A percentile compares a stretch with the other conserved stretches of the same genome.
These are phyloP conservation scores for Bombyx mandarina DNA, from an alignment of 1,140 invertebrate species.

Conservation along the genomic window DNA sequence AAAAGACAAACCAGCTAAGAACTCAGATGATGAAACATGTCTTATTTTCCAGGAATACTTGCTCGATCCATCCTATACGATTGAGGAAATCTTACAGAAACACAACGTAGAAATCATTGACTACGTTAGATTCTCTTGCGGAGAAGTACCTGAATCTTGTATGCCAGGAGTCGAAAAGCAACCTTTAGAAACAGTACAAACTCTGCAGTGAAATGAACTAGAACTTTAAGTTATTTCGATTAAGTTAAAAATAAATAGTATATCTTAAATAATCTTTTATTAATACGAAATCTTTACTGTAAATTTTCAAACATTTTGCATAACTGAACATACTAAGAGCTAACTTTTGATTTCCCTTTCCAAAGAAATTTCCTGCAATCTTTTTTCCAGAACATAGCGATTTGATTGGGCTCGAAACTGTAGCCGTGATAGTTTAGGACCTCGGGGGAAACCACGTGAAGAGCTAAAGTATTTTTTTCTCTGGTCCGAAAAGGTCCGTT, in stretches of 20 bases:
- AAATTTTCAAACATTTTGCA: slow-evolving; percentile 14
- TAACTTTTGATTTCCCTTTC: slow-evolving; percentile 66
- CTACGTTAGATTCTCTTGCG: slow-evolving; percentile 89
- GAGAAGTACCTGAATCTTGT: slow-evolving; percentile 69
- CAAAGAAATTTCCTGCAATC: slow-evolving; percentile 77
- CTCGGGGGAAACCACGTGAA: slow-evolving; percentile 54
- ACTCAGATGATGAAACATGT: slow-evolving; percentile 79
- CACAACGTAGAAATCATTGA: slow-evolving; percentile 81
- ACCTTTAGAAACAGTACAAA: slow-evolving; percentile 73
- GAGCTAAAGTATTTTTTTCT: slow-evolving; percentile 49
- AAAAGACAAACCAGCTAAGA: slow-evolving; percentile 73
- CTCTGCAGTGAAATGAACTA: slow-evolving; percentile 66
- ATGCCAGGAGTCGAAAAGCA: slow-evolving; percentile 65
- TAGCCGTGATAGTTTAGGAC: slow-evolving; percentile 57
- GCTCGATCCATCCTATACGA: slow-evolving; percentile 80
- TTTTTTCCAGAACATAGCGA: slow-evolving; percentile 75
- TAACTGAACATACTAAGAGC: slow-evolving; percentile 29
- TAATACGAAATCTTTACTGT: slow-evolving; percentile 4
- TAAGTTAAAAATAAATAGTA: neutral
- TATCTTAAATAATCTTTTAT: neutral
- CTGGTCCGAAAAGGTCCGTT: slow-evolving; percentile 49
- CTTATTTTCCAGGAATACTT: slow-evolving; percentile 91
- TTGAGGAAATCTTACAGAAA: slow-evolving; percentile 81
- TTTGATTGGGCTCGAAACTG: slow-evolving; percentile 47
- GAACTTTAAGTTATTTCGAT: too few species aligned